A percentile compares a stretch with the other conserved stretches of the same genome.
Conservation (phyloP, 2,113 vertebrate species). For the Emydura subglobosa region DNA sequence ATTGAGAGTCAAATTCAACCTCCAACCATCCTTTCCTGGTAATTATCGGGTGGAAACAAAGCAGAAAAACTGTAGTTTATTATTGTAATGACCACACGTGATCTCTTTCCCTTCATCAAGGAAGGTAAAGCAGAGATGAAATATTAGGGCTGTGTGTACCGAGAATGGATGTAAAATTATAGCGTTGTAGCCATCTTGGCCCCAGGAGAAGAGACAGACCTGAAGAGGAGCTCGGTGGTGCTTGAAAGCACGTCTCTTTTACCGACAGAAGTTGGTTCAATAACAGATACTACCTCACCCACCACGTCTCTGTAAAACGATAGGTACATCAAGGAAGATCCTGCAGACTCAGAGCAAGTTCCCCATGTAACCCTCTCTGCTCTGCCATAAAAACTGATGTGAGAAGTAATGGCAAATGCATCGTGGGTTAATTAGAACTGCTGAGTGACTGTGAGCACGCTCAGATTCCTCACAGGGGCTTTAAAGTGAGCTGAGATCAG, state of each 20-base stretch:
- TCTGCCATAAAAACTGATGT: fast-evolving
- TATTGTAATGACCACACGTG: too few relatives aligned
- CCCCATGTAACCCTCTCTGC: background rate
- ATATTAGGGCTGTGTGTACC: background rate
- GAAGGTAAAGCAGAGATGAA: too few relatives aligned
- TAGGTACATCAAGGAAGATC: background rate
- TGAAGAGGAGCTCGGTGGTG: background rate
- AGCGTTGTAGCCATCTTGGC: background rate
- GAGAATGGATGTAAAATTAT: background rate
- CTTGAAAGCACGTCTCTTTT: background rate
- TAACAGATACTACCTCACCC: too few relatives aligned
- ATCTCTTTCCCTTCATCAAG: too few relatives aligned
- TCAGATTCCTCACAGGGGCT: background rate
- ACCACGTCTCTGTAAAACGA: too few relatives aligned
- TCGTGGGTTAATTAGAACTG: background rate
- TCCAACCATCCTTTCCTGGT: background rate
- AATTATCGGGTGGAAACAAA: background rate
- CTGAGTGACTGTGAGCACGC: background rate
- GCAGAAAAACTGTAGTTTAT: background rate
- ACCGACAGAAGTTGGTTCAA: too few relatives aligned
- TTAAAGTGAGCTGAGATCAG: background rate
- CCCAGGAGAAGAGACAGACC: background rate
- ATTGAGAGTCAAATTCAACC: fast-evolving
- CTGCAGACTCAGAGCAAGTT: background rate
- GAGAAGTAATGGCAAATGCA: fast-evolving